Conservation (phyloP, 2,797 vertebrate species). For the Rhabdophis nuchalis region DNA sequence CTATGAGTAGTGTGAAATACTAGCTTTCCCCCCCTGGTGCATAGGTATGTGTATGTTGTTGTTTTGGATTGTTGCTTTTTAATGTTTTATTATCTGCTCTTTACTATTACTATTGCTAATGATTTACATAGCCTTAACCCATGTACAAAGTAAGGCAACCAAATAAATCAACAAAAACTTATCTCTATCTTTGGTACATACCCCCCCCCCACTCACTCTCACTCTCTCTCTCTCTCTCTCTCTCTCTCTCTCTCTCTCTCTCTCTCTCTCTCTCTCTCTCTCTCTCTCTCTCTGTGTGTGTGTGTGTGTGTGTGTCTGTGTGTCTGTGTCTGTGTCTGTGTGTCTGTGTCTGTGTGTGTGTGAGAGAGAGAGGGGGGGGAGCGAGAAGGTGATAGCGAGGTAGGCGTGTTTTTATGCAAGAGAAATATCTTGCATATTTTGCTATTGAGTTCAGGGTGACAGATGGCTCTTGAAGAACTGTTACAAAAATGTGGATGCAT, state of each 20-base stretch:
- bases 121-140: not conserved
- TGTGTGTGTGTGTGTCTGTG: too few relatives aligned
- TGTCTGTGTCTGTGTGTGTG: too few relatives aligned
- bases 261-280: too few relatives aligned
- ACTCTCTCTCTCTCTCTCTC: too few relatives aligned
- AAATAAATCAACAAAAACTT: not conserved
- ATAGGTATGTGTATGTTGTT: not conserved
- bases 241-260: too few relatives aligned
- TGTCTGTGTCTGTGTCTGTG: too few relatives aligned
- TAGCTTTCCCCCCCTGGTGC: not conserved
- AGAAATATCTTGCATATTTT: not conserved
- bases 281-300: not conserved
- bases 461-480: slow-evolving; percentile 55
- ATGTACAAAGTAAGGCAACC: not conserved
- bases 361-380: too few relatives aligned
- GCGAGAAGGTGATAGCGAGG: rapidly evolving
- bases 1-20: not conserved
- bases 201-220: too few relatives aligned
- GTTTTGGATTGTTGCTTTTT: not conserved
- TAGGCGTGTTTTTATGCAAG: not conserved
- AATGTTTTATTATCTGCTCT: not conserved
- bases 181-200: not conserved
- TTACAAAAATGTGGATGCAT: slow-evolving; percentile 39
- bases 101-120: not conserved
- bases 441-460: slow-evolving; percentile 39